Evolutionary conservation across 2,888 invertebrate species (phyloP), one percentile per base, ranked within the genome.

Genomic region (Lymantria monacha): DNA sequence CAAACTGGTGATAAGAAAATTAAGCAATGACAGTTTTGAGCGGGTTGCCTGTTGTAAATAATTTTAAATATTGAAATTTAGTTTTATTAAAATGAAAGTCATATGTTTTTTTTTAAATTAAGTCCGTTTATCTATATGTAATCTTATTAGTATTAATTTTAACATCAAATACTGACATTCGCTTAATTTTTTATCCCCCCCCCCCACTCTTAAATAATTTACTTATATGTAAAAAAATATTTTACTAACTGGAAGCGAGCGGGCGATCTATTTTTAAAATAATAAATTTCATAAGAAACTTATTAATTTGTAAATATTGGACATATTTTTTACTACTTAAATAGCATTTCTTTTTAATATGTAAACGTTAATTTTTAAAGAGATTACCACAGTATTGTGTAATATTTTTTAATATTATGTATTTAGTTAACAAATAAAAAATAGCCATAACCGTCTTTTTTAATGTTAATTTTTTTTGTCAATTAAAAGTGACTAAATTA

Each of bases 401-500:
- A 74, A 72, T 70, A 72, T 61, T 64, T 71, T 69, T n/a, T n/a
- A n/a, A n/a, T 70, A 62, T 72, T 67, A 59, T 53, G n/a, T 63
- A 60, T 68, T 68, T 72, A 73, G 66, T 68, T 80, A 74, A 72
- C 69, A 66, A n/a, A n/a, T n/a, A n/a, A 69, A 70, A 22, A 22
- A 78, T 82, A 84, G 85, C 84, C 85, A 85, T 87, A 85, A 79
- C 79, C 76, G 73, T 80, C 65, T 80, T 78, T 70, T 22, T 78
- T 80, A 81, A 81, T 79, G 78, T 82, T 83, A 82, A 60, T 76
- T 75, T 80, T 38, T 38, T 38, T 81, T 83, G 80, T 87, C 83
- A 76, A 80, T 84, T 74, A 70, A 70, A 78, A 79, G 70, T 78
- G 82, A 85, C 77, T 87, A 88, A 89, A 86, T 89, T 88, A 89